Percentiles rank a stretch among this genome's conserved stretches.
Conservation (phyloP, 2,797 vertebrate species). For the Sebastes oblongus region DNA sequence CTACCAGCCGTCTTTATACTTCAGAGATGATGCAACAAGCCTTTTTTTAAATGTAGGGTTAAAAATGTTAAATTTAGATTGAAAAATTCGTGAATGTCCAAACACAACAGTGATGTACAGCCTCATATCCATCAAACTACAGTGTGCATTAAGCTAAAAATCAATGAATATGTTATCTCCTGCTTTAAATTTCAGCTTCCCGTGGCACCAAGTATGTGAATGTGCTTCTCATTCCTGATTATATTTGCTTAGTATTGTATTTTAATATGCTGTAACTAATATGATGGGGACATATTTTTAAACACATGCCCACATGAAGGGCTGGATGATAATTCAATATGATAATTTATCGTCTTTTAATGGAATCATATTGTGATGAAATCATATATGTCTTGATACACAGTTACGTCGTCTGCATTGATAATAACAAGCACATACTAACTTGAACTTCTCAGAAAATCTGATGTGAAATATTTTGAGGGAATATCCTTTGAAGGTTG, state of each 20-base stretch:
- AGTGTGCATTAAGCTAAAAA: background rate
- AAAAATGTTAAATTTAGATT: background rate
- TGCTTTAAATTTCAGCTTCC: background rate
- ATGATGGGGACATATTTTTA: background rate
- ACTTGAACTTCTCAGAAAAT: no score
- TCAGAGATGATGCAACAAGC: background rate
- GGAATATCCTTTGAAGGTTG: no score
- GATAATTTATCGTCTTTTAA: no score
- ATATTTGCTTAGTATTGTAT: background rate
- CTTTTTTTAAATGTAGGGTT: background rate
- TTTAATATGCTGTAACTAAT: background rate
- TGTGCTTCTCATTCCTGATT: background rate
- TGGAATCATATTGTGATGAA: no score
- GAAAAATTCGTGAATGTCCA: background rate
- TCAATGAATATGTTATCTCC: background rate
- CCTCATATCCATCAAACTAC: background rate
- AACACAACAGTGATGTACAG: background rate
- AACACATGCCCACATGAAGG: background rate
- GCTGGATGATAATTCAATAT: no score
- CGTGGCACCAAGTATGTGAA: background rate
- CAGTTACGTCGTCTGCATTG: no score
- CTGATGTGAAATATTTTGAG: no score
- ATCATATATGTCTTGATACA: no score
- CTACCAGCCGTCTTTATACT: slow-evolving; percentile 10
- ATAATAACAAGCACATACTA: no score